Base-by-base conservation (phyloP, 2,888 invertebrate genomes). In the Drosophila eohydei region DNA sequence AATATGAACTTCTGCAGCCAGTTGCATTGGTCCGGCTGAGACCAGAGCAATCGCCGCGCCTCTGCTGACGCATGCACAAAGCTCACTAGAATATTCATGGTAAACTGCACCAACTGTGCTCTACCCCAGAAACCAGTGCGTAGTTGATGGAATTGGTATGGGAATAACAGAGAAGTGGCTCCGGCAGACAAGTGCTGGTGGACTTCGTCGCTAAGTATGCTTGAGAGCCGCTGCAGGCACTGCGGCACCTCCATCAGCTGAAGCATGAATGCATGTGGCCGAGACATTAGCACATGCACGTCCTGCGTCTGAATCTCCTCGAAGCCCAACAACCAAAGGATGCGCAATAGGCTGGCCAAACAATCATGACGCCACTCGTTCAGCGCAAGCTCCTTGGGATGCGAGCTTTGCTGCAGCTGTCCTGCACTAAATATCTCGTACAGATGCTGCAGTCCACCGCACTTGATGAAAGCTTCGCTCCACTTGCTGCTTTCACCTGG, bases 351-450 rank as follows among this genome's bases (percentile, higher is more conserved):
- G 78, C 97, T 95, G 4, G 98, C 98, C 34, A 98, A 94, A 89
- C 98, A 98, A 91, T 98, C 98, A 91, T 98, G 98, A 62, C 98
- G 96, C 98, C 98, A 98, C 93, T 98, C 97, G 67, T 93, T 93
- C 3, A 92, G 77, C 11, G 89, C 81, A 43, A 90, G 69, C 55
- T 92, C 93, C 51, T 87, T 87, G 83, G 96, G 95, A 78, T 97
- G 96, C 59, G 96, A 95, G 30, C 95, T 95, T 61, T 95, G 95
- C 93, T 97, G 97, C 71, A 97, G 92, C 44, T 95, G 95, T 46
- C 96, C 97, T 38, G 97, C 97, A 95, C 97, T 96, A 93, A 98
- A 98, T 78, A 98, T 98, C 91, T 97, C 97, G 91, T 97, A 98
- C 38, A 98, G 93, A 93, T 98, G 96, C 68, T 96, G 94, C 78